These are phyloP conservation scores for Platerodrilus igneus DNA, from an alignment of 2,888 invertebrate genomes.

Conservation along the genomic window DNA sequence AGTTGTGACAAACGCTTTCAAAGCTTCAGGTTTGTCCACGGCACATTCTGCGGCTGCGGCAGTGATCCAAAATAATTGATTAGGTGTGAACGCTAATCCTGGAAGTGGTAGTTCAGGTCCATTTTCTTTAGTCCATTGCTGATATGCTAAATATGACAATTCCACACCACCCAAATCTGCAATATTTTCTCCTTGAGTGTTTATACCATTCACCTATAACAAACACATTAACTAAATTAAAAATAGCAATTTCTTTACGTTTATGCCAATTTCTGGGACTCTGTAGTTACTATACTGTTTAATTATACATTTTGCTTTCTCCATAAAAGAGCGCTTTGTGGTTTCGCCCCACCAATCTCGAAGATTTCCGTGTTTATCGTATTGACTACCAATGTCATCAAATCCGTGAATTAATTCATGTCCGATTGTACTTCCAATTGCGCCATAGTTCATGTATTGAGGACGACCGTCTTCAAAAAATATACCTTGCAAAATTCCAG, in stretches of 20 bases:
- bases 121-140: slow-evolving; percentile 65
- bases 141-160: slow-evolving; percentile 81
- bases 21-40: slow-evolving; percentile 61
- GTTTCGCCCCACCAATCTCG: slow-evolving; percentile 12
- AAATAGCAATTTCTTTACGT: too few species aligned
- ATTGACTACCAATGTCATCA: slow-evolving; percentile 14
- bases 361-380: slow-evolving; percentile 9
- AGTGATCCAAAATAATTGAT: slow-evolving; percentile 76
- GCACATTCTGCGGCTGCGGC: slow-evolving; percentile 87
- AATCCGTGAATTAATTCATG: slow-evolving; percentile 16
- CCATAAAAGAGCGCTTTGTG: slow-evolving; percentile 1
- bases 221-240: too few species aligned
- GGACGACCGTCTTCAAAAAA: slow-evolving; percentile 7
- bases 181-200: slow-evolving; percentile 91
- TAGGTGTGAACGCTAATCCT: slow-evolving; percentile 62
- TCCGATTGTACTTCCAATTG: slow-evolving; percentile 11
- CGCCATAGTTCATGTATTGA: slow-evolving; percentile 12
- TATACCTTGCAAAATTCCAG: slow-evolving; percentile 11
- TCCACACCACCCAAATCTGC: slow-evolving; percentile 93
- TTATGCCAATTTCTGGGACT: slow-evolving; percentile 68
- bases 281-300: slow-evolving; percentile 90
- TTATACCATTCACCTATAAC: slow-evolving; percentile 77
- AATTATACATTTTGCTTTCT: slow-evolving; percentile 82
- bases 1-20: slow-evolving; percentile 74
- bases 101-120: slow-evolving; percentile 59